phyloP scores from a whole-genome alignment of 2,113 vertebrate species.

The Martes martes region DNA sequence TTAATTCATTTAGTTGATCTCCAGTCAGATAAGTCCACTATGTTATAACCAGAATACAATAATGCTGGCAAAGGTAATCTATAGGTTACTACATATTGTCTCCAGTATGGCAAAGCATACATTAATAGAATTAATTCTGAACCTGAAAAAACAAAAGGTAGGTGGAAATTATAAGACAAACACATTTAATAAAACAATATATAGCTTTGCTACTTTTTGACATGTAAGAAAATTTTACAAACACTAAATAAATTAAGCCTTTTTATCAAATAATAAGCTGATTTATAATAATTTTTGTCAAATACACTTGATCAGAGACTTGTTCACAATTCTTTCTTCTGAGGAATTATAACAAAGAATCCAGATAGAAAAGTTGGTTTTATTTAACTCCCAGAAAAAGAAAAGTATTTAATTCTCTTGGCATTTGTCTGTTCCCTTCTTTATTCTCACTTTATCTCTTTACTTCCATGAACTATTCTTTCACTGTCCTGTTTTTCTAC shows the following conservation, averaged over 20 bases:
- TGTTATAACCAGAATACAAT: not conserved
- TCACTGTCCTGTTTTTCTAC: not conserved
- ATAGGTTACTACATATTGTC: not conserved
- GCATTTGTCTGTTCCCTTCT: not conserved
- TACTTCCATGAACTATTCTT: not conserved
- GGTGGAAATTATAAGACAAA: not conserved
- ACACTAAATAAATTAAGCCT: not conserved
- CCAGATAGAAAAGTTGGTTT: not conserved
- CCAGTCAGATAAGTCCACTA: not conserved
- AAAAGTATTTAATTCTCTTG: conserved; percentile 19
- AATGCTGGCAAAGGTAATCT: not conserved
- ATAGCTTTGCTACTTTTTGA: not conserved
- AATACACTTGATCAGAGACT: not conserved
- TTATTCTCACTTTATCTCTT: not conserved
- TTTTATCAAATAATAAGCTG: not conserved
- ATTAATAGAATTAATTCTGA: not conserved
- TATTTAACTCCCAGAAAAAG: conserved; percentile 32
- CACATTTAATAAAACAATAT: not conserved
- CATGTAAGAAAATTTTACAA: not conserved
- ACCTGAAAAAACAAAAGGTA: not conserved
- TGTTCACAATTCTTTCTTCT: not conserved
- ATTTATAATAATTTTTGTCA: conserved; percentile 15
- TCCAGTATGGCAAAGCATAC: not conserved
- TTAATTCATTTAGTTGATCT: not conserved
- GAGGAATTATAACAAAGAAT: not conserved